phyloP scores from a whole-genome alignment of 2,888 invertebrate species.

The Corythucha ciliata region DNA sequence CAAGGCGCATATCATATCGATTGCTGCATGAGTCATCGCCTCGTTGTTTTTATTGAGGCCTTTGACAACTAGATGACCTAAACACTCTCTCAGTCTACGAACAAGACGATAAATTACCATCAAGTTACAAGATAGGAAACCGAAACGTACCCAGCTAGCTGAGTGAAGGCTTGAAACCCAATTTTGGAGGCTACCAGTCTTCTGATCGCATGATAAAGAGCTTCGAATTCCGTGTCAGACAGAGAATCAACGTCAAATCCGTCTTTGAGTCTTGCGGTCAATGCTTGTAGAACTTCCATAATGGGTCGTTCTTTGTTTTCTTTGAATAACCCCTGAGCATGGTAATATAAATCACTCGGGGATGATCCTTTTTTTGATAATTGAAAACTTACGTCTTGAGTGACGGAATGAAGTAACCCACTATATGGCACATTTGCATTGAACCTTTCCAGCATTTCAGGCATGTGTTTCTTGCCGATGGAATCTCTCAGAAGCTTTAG shows the following conservation, averaged over 20 bases:
- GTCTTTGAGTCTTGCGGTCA: conserved; percentile 58
- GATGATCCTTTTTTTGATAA: conserved; percentile 28
- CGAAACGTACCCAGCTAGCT: conserved; percentile 60
- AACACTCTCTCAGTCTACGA: conserved; percentile 81
- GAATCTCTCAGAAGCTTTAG: conserved; percentile 65
- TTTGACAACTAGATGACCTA: conserved; percentile 84
- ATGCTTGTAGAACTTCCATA: conserved; percentile 73
- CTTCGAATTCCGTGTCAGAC: conserved; percentile 61
- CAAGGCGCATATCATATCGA: conserved; percentile 93
- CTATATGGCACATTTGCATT: conserved; percentile 97
- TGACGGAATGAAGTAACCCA: conserved; percentile 89
- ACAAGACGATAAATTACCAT: conserved; percentile 12
- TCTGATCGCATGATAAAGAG: conserved; percentile 88
- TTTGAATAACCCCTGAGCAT: conserved; percentile 80
- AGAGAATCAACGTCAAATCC: conserved; percentile 52
- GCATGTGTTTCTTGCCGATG: conserved; percentile 54
- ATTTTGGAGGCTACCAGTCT: conserved; percentile 94
- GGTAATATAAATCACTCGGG: conserved; percentile 26
- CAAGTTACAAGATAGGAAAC: not conserved
- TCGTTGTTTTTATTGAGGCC: conserved; percentile 79
- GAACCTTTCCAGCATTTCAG: conserved; percentile 84
- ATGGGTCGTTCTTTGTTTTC: conserved; percentile 98
- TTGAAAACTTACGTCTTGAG: conserved; percentile 73
- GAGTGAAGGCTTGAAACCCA: conserved; percentile 92
- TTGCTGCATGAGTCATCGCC: conserved; percentile 88